Evolutionary conservation across 2,888 invertebrate species (phyloP).

Genomic region (Holacanthella duospinosa): DNA sequence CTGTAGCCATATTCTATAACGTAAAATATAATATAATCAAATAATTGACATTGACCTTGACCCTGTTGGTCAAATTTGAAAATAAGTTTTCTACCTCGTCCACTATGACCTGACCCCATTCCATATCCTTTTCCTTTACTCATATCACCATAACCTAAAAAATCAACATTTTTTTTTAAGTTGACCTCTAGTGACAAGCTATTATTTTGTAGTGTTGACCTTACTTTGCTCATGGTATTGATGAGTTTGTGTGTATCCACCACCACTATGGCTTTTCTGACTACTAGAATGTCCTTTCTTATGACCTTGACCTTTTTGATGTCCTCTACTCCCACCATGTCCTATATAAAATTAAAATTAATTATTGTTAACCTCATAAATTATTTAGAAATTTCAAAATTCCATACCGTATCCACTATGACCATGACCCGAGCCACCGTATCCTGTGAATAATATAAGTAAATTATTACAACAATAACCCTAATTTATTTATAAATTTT

Average conservation of each 20-base stretch:
- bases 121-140: not conserved
- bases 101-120: not conserved
- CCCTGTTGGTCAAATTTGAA: no score
- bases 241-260: not conserved
- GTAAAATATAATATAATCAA: no score
- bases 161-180: no score
- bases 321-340: not conserved
- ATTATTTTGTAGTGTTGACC: not conserved
- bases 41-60: not conserved
- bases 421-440: not conserved
- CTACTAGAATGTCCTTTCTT: not conserved
- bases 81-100: no score
- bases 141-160: not conserved
- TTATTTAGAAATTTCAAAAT: no score
- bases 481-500: no score
- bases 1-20: conserved; percentile 4
- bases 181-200: no score
- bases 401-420: no score
- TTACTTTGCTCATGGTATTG: not conserved
- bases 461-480: no score
- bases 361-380: no score
- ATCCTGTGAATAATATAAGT: no score
- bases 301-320: not conserved
- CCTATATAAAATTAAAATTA: no score
- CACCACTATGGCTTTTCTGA: not conserved